Conservation (phyloP, 2,113 vertebrate genomes). For the Oreotrochilus melanogaster region DNA sequence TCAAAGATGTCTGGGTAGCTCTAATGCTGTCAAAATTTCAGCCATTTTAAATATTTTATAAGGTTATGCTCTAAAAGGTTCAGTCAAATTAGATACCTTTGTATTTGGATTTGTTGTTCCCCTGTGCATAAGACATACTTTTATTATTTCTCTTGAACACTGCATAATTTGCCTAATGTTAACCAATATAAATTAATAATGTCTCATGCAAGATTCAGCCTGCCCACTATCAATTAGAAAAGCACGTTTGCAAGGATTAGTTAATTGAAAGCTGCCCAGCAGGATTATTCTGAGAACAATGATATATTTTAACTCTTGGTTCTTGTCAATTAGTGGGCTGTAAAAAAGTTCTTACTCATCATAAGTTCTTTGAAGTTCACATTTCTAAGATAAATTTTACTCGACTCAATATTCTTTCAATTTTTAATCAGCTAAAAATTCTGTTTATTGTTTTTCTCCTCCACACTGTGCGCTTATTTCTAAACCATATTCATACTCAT, state of each 20-base stretch:
- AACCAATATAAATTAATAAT: background rate
- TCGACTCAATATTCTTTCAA: background rate
- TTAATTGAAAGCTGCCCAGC: slow-evolving; percentile 6
- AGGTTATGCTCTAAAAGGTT: background rate
- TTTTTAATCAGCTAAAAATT: background rate
- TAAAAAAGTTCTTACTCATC: background rate
- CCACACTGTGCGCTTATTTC: background rate
- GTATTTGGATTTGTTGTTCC: background rate
- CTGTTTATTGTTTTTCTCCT: background rate
- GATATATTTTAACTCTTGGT: background rate
- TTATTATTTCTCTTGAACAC: background rate
- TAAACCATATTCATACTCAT: background rate
- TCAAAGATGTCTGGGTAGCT: background rate
- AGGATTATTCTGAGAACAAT: slow-evolving; percentile 13
- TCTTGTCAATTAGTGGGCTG: slow-evolving; percentile 13
- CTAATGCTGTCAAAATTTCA: background rate
- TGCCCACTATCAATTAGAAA: background rate
- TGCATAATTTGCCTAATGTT: background rate
- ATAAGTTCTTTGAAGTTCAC: background rate
- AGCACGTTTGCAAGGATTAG: background rate
- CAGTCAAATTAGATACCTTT: background rate
- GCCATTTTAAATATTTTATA: background rate
- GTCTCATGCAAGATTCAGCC: background rate
- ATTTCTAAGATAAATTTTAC: background rate
- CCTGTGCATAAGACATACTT: background rate